Conservation (phyloP, 2,797 vertebrate species). For the Tapirus indicus region DNA sequence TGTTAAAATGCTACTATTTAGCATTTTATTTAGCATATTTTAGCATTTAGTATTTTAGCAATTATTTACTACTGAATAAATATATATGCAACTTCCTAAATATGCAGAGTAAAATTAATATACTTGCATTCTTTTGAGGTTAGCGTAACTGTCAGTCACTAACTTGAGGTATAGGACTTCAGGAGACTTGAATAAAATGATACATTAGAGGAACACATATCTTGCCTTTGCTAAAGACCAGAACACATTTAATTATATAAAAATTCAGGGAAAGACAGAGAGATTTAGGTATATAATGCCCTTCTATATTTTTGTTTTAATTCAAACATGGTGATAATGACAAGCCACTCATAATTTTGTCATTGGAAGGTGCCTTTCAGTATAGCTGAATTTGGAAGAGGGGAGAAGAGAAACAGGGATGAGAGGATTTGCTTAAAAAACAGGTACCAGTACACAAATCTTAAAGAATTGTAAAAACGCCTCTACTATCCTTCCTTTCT, state of each 20-base stretch:
- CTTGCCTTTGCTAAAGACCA: background rate
- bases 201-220: background rate
- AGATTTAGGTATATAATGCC: background rate
- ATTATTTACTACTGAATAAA: background rate
- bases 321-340: background rate
- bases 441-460: background rate
- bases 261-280: conserved; percentile 37
- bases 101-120: background rate
- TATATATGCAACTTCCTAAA: background rate
- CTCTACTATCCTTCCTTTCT: background rate
- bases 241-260: background rate
- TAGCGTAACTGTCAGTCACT: background rate
- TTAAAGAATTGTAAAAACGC: background rate
- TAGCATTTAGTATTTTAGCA: too few species aligned
- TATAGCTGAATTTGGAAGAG: background rate
- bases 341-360: background rate
- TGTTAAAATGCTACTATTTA: conserved; percentile 1
- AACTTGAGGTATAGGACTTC: background rate
- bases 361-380: background rate
- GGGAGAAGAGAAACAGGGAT: background rate
- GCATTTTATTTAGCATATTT: too few species aligned
- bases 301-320: background rate
- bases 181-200: background rate
- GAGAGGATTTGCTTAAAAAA: background rate
- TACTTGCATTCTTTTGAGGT: background rate